These are phyloP conservation scores for Rachycentron canadum DNA, from an alignment of 2,797 vertebrate genomes.

Conservation along the genomic window DNA sequence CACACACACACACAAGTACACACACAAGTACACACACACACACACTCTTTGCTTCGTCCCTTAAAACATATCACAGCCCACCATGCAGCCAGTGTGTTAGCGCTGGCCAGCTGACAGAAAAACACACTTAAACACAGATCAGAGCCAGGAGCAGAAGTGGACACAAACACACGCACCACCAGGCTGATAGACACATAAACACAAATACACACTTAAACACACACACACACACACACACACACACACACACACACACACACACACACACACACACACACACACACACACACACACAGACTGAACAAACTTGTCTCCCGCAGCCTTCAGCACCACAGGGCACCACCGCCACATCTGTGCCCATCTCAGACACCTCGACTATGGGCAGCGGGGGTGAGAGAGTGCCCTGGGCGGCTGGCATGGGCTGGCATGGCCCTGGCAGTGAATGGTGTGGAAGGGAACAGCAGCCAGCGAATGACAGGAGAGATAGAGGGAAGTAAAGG, in stretches of 20 bases:
- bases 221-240: conserved; percentile 45
- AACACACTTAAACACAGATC: conserved; percentile 80
- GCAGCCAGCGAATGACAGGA: conserved; percentile 74
- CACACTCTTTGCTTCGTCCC: conserved; percentile 42
- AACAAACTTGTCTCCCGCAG: conserved; percentile 77
- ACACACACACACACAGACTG: conserved; percentile 54
- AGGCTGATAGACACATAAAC: conserved; percentile 28
- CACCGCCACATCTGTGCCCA: conserved; percentile 86
- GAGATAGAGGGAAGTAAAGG: conserved; percentile 19
- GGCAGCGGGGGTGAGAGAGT: conserved; percentile 79
- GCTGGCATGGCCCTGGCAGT: conserved; percentile 69
- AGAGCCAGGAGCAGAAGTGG: conserved; percentile 63
- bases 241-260: conserved; percentile 30
- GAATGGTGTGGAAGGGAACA: conserved; percentile 64
- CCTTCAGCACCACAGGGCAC: conserved; percentile 77
- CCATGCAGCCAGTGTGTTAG: conserved; percentile 64
- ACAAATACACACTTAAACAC: conserved; percentile 25
- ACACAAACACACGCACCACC: conserved; percentile 43
- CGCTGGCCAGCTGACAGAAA: conserved; percentile 74
- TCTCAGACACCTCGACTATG: conserved; percentile 79
- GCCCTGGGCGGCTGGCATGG: conserved; percentile 80
- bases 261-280: conserved; percentile 32
- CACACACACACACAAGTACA: conserved; percentile 31
- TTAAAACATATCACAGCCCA: conserved; percentile 58
- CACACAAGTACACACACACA: conserved; percentile 30